These are phyloP conservation scores for Liolophura sinensis DNA, from an alignment of 1,140 invertebrate genomes.

Conservation along the genomic window DNA sequence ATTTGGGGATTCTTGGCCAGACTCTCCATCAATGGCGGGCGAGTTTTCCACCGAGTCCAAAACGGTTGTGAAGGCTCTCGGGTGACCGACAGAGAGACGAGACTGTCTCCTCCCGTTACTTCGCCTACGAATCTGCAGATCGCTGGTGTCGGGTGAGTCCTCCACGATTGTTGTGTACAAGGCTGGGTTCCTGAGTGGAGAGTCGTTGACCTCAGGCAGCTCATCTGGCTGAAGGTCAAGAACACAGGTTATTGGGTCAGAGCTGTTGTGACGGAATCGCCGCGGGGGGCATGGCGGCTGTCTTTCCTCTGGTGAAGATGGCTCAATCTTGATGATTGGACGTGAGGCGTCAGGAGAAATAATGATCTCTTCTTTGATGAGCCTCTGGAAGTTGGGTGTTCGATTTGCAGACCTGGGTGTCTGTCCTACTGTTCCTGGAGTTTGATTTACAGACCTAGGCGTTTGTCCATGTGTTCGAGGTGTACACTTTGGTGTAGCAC, in stretches of 20 bases:
- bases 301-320: too few relatives aligned
- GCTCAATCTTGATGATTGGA: neutral
- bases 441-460: neutral
- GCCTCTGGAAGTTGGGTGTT: neutral
- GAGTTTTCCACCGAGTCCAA: conserved; percentile 1
- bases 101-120: neutral
- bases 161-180: neutral
- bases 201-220: too few relatives aligned
- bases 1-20: neutral
- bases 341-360: conserved; percentile 1
- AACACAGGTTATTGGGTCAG: too few relatives aligned
- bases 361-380: conserved; percentile 3
- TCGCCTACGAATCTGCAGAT: neutral
- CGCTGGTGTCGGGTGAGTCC: neutral
- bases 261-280: too few relatives aligned
- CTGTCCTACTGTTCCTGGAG: neutral
- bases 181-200: too few relatives aligned
- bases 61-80: neutral
- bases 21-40: neutral
- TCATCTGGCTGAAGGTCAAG: too few relatives aligned
- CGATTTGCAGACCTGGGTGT: neutral
- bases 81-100: neutral
- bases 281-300: too few relatives aligned
- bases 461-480: neutral
- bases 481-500: neutral